Evolutionary conservation across 2,113 vertebrate species (phyloP).

Genomic region (Rhynchomys soricoides): DNA sequence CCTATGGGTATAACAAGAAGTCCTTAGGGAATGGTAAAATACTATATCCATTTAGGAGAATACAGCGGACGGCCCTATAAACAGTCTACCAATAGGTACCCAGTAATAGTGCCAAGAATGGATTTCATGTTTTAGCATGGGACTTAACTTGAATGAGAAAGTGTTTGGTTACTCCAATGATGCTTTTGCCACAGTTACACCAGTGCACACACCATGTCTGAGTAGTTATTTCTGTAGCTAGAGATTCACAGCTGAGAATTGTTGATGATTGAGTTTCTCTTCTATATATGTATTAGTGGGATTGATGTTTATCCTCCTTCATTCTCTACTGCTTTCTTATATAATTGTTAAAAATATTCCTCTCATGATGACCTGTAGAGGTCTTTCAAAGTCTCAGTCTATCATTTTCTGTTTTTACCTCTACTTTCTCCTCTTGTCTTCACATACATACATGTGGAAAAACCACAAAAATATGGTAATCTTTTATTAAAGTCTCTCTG

Average conservation of each 20-base stretch:
- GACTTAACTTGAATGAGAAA: background rate
- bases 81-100: background rate
- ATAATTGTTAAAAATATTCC: background rate
- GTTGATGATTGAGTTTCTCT: background rate
- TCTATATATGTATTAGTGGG: background rate
- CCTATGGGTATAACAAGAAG: background rate
- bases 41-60: background rate
- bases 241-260: background rate
- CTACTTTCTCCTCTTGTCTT: background rate
- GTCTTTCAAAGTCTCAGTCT: background rate
- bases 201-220: background rate
- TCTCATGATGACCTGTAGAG: background rate
- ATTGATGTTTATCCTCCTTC: background rate
- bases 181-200: background rate
- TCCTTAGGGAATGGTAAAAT: background rate
- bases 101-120: background rate
- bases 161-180: background rate
- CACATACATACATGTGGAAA: background rate
- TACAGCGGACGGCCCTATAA: background rate
- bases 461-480: background rate
- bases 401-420: background rate
- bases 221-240: background rate
- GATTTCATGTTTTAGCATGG: background rate
- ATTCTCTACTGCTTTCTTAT: background rate
- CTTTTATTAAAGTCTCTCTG: background rate